These are phyloP conservation scores for Dendrolimus pini DNA, from an alignment of 2,888 invertebrate genomes.

Conservation along the genomic window DNA sequence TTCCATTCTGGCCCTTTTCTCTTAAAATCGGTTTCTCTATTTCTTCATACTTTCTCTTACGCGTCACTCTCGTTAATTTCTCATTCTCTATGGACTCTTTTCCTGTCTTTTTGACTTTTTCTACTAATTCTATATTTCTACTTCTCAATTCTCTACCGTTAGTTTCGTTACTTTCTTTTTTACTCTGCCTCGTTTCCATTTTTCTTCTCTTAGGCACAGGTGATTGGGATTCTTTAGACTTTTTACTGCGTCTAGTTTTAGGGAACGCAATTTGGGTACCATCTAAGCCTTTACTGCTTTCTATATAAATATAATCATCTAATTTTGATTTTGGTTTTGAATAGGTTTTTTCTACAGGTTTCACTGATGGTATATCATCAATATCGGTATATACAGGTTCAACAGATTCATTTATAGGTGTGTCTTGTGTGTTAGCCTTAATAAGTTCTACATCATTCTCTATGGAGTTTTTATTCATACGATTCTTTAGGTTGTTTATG, in stretches of 20 bases:
- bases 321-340: constrained; percentile 55
- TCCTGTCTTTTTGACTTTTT: constrained; percentile 34
- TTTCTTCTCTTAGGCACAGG: constrained; percentile 62
- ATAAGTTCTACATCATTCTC: constrained; percentile 63
- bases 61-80: constrained; percentile 41
- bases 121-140: constrained; percentile 24
- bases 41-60: constrained; percentile 55
- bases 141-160: constrained; percentile 37
- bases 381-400: constrained; percentile 40
- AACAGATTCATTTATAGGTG: constrained; percentile 36
- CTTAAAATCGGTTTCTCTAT: constrained; percentile 50
- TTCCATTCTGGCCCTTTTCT: constrained; percentile 63
- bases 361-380: constrained; percentile 53
- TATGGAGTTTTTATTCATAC: constrained; percentile 57
- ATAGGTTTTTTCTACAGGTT: constrained; percentile 64
- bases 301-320: constrained; percentile 63
- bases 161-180: constrained; percentile 18
- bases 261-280: constrained; percentile 55
- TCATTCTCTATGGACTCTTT: constrained; percentile 69
- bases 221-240: constrained; percentile 34
- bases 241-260: constrained; percentile 39
- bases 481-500: constrained; percentile 46
- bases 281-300: constrained; percentile 54
- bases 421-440: constrained; percentile 52
- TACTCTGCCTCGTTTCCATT: constrained; percentile 33